Conservation (phyloP, 30 jellyfish, hydroid and myxozoan species). For the Nemopilema nomurai region DNA sequence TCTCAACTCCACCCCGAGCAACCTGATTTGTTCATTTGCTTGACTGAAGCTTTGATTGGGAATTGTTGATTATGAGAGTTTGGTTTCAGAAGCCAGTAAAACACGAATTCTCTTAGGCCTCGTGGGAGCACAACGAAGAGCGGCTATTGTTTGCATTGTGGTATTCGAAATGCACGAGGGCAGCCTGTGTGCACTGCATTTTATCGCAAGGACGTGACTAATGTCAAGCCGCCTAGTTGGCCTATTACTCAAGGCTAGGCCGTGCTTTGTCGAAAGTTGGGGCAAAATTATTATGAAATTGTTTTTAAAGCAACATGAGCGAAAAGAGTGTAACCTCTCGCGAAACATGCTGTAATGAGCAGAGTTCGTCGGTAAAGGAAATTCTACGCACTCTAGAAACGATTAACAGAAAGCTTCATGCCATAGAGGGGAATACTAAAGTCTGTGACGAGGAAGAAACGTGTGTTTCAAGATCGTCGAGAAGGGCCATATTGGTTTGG, state of each 20-base stretch:
- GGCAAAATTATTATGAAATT: background rate
- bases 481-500: constrained; percentile 52
- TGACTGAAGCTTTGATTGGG: no score
- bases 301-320: background rate
- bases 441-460: constrained; percentile 49
- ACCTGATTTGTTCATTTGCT: no score
- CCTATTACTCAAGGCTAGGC: background rate
- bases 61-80: no score
- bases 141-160: no score
- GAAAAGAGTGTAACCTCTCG: background rate
- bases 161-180: no score
- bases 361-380: constrained; percentile 4
- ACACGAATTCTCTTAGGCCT: no score
- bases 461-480: constrained; percentile 30
- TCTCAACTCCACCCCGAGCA: no score
- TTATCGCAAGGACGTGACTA: no score
- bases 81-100: no score
- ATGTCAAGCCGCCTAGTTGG: background rate
- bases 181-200: no score
- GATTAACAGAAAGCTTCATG: constrained; percentile 39
- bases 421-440: constrained; percentile 49
- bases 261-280: background rate
- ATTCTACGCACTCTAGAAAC: constrained; percentile 28
- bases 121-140: no score
- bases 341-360: background rate